Conservation (phyloP, 2,888 invertebrate species). For the Agrotis segetum region DNA sequence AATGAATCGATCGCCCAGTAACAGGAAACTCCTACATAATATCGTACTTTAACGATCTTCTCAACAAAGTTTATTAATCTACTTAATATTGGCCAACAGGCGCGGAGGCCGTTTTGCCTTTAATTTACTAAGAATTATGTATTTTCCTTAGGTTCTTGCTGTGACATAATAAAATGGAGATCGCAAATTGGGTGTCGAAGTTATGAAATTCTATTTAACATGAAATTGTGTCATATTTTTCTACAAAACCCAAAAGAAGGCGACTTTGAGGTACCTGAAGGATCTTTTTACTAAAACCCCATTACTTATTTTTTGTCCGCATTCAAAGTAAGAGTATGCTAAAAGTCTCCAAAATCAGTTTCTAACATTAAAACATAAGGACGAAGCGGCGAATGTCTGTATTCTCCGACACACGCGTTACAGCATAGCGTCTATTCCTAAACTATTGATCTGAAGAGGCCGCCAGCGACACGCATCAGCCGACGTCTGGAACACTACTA, state of each 20-base stretch:
- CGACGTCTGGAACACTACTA: conserved; percentile 61
- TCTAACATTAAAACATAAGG: neutral
- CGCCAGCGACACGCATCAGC: conserved; percentile 63
- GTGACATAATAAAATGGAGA: conserved; percentile 46
- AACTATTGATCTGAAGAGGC: conserved; percentile 65
- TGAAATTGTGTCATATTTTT: neutral
- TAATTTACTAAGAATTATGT: conserved; percentile 48
- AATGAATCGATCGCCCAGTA: conserved; percentile 67
- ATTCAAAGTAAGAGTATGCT: neutral
- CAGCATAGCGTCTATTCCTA: conserved; percentile 55
- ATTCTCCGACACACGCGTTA: conserved; percentile 31
- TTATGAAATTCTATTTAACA: conserved; percentile 12
- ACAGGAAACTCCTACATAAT: conserved; percentile 62
- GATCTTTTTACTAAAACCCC: neutral
- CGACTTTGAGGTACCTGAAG: too few relatives aligned
- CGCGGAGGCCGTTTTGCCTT: conserved; percentile 40
- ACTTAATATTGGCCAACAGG: conserved; percentile 57
- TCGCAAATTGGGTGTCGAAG: conserved; percentile 24
- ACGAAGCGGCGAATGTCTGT: conserved; percentile 1
- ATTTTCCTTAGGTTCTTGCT: conserved; percentile 36
- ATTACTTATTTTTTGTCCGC: neutral
- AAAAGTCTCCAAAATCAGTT: neutral
- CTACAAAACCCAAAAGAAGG: neutral
- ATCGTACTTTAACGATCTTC: conserved; percentile 60
- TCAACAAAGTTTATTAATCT: conserved; percentile 59